Evolutionary conservation across 2,113 vertebrate species (phyloP).

Genomic region (Corythornis madagascariensis): DNA sequence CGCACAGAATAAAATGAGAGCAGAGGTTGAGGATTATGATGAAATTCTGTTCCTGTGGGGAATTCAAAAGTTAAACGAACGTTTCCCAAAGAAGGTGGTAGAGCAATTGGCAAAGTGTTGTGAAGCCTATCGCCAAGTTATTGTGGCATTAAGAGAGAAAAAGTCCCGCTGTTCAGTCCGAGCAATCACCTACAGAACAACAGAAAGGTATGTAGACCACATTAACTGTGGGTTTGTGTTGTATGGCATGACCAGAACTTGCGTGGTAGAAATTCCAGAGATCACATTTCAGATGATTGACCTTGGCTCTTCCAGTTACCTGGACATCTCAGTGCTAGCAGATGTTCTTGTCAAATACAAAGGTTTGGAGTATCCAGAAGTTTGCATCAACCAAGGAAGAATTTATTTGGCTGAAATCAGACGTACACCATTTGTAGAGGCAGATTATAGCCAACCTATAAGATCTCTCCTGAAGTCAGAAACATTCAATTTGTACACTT

Average conservation of each 20-base stretch:
- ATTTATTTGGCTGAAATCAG: conserved; percentile 67
- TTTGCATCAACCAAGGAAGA: conserved; percentile 80
- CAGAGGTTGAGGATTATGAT: conserved; percentile 57
- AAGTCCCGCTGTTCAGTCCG: conserved; percentile 45
- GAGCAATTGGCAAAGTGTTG: conserved; percentile 78
- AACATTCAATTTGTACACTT: conserved; percentile 76
- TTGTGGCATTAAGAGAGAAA: conserved; percentile 75
- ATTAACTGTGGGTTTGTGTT: conserved; percentile 82
- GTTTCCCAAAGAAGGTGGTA: conserved; percentile 65
- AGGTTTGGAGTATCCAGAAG: conserved; percentile 76
- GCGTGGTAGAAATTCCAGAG: conserved; percentile 75
- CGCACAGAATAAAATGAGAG: conserved; percentile 22
- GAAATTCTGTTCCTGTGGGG: conserved; percentile 84
- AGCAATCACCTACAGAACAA: conserved; percentile 82
- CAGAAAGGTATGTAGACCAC: conserved; percentile 76
- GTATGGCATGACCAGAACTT: conserved; percentile 83
- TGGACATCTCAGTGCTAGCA: conserved; percentile 78
- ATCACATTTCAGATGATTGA: conserved; percentile 85
- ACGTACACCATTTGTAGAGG: conserved; percentile 55
- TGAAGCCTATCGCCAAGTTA: conserved; percentile 80
- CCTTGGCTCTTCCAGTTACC: conserved; percentile 75
- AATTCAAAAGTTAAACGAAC: conserved; percentile 74
- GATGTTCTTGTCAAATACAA: conserved; percentile 73
- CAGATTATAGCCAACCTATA: not conserved
- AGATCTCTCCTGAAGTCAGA: conserved; percentile 18